These are phyloP conservation scores for Plebejus argus DNA, from an alignment of 2,888 invertebrate species.

Conservation along the genomic window DNA sequence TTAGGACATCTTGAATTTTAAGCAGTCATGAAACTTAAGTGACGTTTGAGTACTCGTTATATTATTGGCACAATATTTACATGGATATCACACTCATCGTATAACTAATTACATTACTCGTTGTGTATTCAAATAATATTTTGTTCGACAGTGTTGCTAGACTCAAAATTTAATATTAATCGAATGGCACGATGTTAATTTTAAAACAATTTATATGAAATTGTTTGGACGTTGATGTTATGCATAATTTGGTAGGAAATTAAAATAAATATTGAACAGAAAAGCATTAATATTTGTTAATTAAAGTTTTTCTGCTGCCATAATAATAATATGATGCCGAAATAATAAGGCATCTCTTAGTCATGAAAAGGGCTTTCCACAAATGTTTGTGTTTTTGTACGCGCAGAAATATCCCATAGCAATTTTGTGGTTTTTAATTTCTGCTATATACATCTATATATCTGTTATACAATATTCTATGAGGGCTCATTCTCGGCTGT, in stretches of 20 bases:
- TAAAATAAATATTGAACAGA: background rate
- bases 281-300: background rate
- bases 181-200: background rate
- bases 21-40: background rate
- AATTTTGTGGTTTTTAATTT: no score
- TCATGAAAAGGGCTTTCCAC: no score
- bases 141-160: constrained; percentile 12
- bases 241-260: background rate
- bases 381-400: no score
- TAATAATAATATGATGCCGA: background rate
- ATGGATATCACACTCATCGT: constrained; percentile 34
- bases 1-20: no score
- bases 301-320: background rate
- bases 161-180: constrained; percentile 8
- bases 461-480: no score
- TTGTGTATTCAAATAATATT: constrained; percentile 25
- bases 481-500: no score
- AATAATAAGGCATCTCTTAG: no score
- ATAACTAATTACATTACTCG: constrained; percentile 24
- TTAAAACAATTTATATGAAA: constrained; percentile 7
- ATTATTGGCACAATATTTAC: constrained; percentile 31
- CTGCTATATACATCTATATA: no score
- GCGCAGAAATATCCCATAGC: no score
- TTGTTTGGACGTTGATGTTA: background rate
- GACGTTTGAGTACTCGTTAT: background rate